These are phyloP conservation scores for Pangasius larnaudii DNA, from an alignment of 2,797 vertebrate species.

Conservation along the genomic window DNA sequence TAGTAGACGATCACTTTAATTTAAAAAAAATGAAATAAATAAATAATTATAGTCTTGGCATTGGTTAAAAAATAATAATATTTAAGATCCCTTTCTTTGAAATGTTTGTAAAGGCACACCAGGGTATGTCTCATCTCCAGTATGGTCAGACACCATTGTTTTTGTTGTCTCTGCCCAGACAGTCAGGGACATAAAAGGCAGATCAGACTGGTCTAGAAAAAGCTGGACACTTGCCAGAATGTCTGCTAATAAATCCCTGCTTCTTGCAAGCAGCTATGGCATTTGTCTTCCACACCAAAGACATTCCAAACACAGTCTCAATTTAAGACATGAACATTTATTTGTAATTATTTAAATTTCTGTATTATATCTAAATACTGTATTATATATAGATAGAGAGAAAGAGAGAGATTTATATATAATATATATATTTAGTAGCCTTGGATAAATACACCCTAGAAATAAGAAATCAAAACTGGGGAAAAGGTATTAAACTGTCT, in stretches of 20 bases:
- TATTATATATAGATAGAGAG: background rate
- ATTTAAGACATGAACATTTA: background rate
- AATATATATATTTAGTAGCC: background rate
- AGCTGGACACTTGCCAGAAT: slow-evolving; percentile 76
- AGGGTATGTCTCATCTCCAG: slow-evolving; percentile 47
- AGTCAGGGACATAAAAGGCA: slow-evolving; percentile 61
- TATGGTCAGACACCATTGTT: slow-evolving; percentile 51
- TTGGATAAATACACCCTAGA: background rate
- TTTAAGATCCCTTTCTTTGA: slow-evolving; percentile 35
- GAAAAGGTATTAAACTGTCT: slow-evolving; percentile 50
- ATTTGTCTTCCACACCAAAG: slow-evolving; percentile 19
- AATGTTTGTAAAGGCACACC: slow-evolving; percentile 36
- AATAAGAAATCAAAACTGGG: slow-evolving; percentile 8
- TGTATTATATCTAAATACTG: background rate
- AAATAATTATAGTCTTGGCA: background rate
- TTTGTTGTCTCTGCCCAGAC: slow-evolving; percentile 49
- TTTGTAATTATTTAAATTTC: background rate
- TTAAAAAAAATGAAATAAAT: background rate
- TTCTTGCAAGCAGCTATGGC: slow-evolving; percentile 20
- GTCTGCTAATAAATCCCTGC: slow-evolving; percentile 70
- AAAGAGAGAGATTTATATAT: background rate
- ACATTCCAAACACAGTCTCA: background rate
- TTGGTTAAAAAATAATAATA: slow-evolving; percentile 25
- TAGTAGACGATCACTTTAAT: slow-evolving; percentile 18
- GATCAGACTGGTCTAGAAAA: slow-evolving; percentile 74